phyloP scores from a whole-genome alignment of 1,140 invertebrate species.

The Bathynomus jamesi region DNA sequence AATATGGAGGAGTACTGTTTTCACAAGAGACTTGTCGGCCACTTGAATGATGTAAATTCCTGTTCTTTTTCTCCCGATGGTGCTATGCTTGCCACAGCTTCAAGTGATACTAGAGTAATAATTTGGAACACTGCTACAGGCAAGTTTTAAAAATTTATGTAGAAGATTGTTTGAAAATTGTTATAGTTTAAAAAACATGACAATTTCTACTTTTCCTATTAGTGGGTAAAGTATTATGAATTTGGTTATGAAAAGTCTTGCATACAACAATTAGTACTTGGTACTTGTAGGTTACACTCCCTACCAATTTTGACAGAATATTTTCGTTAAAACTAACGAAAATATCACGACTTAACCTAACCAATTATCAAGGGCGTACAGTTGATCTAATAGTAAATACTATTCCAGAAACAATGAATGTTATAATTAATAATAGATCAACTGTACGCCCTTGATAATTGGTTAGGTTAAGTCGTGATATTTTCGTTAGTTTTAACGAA shows the following conservation, averaged over 20 bases:
- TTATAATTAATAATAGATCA: no score
- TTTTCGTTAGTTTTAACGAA: no score
- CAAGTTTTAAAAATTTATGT: slow-evolving; percentile 35
- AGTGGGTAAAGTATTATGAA: not conserved
- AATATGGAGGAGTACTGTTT: slow-evolving; percentile 42
- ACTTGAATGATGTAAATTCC: slow-evolving; percentile 48
- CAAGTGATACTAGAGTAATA: slow-evolving; percentile 50
- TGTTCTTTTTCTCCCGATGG: slow-evolving; percentile 53
- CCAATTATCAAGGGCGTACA: no score
- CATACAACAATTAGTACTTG: slow-evolving; percentile 7
- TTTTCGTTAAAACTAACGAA: no score
- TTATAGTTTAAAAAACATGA: not conserved
- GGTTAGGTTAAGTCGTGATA: no score
- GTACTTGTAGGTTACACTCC: slow-evolving; percentile 8
- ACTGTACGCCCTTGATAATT: no score
- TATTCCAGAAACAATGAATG: no score
- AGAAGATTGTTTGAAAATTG: not conserved
- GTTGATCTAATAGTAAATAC: no score
- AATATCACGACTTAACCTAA: no score
- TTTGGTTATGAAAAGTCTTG: not conserved
- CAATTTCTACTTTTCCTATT: not conserved
- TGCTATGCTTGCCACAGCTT: slow-evolving; percentile 50
- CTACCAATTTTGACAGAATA: no score
- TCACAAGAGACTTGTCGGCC: slow-evolving; percentile 45
- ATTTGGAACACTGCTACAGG: slow-evolving; percentile 50